A percentile compares a stretch with the other conserved stretches of the same genome.
These are phyloP conservation scores for Hoplodrina ambigua DNA, from an alignment of 2,888 invertebrate species.

Conservation along the genomic window DNA sequence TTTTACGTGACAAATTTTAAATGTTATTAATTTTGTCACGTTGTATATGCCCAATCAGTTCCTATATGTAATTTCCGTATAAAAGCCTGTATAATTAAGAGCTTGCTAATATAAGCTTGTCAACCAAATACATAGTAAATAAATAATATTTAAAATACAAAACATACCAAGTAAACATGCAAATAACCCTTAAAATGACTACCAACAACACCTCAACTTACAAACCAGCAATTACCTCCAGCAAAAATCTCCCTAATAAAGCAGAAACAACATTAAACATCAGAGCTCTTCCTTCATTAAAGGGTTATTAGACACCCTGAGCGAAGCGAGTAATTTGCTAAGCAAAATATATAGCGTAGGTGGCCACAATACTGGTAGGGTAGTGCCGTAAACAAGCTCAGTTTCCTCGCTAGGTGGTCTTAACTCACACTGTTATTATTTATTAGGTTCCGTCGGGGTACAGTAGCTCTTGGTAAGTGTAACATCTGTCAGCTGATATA, in stretches of 20 bases:
- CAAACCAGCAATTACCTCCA: conserved; percentile 52
- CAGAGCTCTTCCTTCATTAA: conserved; percentile 83
- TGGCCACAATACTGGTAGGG: conserved; percentile 85
- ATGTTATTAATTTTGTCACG: conserved; percentile 35
- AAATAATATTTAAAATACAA: neutral
- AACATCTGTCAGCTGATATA: conserved; percentile 75
- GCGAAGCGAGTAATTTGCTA: conserved; percentile 88
- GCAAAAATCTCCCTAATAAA: conserved; percentile 66
- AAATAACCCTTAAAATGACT: conserved; percentile 32
- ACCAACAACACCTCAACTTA: conserved; percentile 43
- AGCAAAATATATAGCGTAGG: conserved; percentile 89
- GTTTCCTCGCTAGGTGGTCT: conserved; percentile 89
- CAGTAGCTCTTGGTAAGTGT: conserved; percentile 78
- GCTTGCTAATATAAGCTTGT: neutral
- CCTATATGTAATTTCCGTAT: conserved; percentile 17
- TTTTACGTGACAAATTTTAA: conserved; percentile 1
- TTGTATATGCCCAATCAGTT: conserved; percentile 14
- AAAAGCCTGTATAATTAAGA: neutral
- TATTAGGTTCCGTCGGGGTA: conserved; percentile 83
- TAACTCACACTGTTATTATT: conserved; percentile 88
- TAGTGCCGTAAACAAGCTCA: conserved; percentile 84
- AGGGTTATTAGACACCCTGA: conserved; percentile 88
- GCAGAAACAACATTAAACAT: conserved; percentile 63
- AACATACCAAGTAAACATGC: neutral
- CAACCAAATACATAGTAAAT: neutral